A percentile compares a stretch with the other conserved stretches of the same genome.
phyloP scores from a whole-genome alignment of 2,113 vertebrate species.

The Artemisiospiza belli region DNA sequence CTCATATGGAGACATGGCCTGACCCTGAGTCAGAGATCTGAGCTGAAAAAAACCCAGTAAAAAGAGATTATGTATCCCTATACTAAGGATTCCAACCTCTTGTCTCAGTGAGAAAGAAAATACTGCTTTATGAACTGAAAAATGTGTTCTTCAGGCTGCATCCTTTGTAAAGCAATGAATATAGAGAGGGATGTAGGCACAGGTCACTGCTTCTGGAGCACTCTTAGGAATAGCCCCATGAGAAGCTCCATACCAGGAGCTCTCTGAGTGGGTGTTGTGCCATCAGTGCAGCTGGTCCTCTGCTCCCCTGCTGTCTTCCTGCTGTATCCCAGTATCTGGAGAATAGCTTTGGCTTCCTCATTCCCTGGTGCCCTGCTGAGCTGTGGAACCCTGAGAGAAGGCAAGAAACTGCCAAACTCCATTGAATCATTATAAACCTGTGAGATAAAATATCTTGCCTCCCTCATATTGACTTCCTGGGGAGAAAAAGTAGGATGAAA shows the following conservation, averaged over 20 bases:
- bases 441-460: neutral
- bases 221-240: neutral
- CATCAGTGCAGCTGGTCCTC: neutral
- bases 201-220: neutral
- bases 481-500: conserved; percentile 13
- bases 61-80: neutral
- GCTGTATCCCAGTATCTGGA: neutral
- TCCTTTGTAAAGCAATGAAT: neutral
- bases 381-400: neutral
- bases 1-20: neutral
- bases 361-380: conserved; percentile 35
- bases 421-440: neutral
- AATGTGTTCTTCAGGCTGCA: neutral
- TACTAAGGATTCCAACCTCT: neutral
- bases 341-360: conserved; percentile 5
- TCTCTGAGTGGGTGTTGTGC: conserved; percentile 41
- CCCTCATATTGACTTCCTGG: neutral
- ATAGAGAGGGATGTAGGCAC: neutral
- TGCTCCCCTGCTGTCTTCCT: conserved; percentile 37
- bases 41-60: neutral
- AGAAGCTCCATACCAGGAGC: neutral
- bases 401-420: neutral
- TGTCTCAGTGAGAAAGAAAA: neutral
- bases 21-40: neutral
- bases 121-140: neutral